Conservation (phyloP, 2,888 invertebrate genomes). For the Apodemia zela region DNA sequence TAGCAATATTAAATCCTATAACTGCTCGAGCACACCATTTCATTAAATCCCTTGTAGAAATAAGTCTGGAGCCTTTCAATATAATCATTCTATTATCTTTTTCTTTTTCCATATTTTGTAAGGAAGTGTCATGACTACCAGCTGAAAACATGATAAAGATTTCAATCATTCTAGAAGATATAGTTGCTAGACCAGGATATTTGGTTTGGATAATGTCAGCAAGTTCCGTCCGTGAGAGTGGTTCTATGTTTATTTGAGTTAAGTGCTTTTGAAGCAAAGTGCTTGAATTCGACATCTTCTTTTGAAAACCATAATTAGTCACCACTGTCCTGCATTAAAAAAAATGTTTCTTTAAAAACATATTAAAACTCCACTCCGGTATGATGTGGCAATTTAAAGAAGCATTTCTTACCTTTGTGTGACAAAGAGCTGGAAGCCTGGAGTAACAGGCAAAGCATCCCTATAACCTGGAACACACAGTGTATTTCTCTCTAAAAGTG, state of each 20-base stretch:
- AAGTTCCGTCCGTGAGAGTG: conserved; percentile 87
- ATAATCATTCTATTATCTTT: conserved; percentile 46
- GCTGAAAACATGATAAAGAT: conserved; percentile 91
- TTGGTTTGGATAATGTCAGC: conserved; percentile 84
- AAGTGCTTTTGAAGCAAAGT: conserved; percentile 90
- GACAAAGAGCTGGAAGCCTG: conserved; percentile 95
- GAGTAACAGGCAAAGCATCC: conserved; percentile 88
- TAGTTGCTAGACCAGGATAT: conserved; percentile 86
- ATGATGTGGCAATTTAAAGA: too few species aligned
- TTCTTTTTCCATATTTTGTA: conserved; percentile 57
- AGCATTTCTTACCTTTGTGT: conserved; percentile 84
- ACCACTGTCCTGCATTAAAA: conserved; percentile 72
- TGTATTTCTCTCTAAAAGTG: conserved; percentile 90
- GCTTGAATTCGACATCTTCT: conserved; percentile 82
- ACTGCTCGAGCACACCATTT: conserved; percentile 93
- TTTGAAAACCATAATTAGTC: conserved; percentile 82
- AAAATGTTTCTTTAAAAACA: not conserved
- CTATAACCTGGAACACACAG: conserved; percentile 94
- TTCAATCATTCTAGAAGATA: conserved; percentile 88
- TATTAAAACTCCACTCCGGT: not conserved
- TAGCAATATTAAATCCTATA: conserved; percentile 86
- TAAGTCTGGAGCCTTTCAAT: conserved; percentile 81
- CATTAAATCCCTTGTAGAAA: conserved; percentile 92
- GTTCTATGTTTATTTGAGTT: conserved; percentile 89
- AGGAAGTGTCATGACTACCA: conserved; percentile 81